Base-by-base conservation (phyloP, 2,888 invertebrate genomes). In the Nomada ruficornis region DNA sequence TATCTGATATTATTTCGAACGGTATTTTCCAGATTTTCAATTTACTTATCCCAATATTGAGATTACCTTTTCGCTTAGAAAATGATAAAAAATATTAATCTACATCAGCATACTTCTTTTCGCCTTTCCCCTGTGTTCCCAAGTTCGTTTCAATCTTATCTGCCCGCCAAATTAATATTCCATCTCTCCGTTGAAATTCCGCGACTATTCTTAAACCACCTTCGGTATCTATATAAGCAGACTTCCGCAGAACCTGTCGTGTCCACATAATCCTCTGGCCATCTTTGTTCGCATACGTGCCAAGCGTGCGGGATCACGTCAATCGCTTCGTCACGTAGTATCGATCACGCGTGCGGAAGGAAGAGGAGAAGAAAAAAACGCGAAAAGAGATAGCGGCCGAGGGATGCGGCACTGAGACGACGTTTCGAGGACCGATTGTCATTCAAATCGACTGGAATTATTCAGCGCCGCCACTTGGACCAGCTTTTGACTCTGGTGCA, bases 391-490 rank as follows among this genome's bases (percentile, higher is more conserved):
- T 11, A 47, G 42, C 20, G 18, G 36, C 42, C 15, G n/a, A 9
- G 23, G 20, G 55, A 15, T 29, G 15, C n/a, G 42, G 55, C 2
- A 70, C 15, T 9, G 69, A 65, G 79, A 76, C 75, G 68, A 57
- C 65, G 59, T 73, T 77, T 73, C 62, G 63, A 36, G 59, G 69
- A 59, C 44, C 76, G 85, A 87, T 80, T 85, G 80, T 82, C 71
- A 87, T 83, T 87, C 74, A 85, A 85, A 85, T 85, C 60, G 73
- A 13, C 26, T 64, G 50, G 80, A 84, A 86, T 86, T 82, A 82
- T 82, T 86, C 77, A 79, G 59, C 65, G 72, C 75, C 85, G 84
- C 77, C 83, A 73, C 59, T 73, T 76, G 60, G 67, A 81, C 71
- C 74, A 67, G 77, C 54, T 36, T 65, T 62, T 29, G 63, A 13